phyloP scores from a whole-genome alignment of 1,140 invertebrate genomes.

The Coptotermes formosanus region DNA sequence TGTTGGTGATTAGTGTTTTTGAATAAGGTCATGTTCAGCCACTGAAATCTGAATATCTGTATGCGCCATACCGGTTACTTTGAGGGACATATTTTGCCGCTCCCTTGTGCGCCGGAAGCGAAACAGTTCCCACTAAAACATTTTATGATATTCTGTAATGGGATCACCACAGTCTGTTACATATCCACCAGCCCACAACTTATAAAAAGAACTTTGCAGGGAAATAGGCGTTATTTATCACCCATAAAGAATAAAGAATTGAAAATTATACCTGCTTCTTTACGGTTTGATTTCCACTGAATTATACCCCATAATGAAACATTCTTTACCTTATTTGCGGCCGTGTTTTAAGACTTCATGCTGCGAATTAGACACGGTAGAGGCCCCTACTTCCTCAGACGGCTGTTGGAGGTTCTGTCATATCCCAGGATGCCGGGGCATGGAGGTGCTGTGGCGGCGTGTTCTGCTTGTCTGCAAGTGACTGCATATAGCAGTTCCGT shows the following conservation, averaged over 20 bases:
- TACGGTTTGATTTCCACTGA: neutral
- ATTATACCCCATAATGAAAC: neutral
- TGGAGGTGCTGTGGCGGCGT: no score
- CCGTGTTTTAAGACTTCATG: neutral
- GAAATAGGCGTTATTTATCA: neutral
- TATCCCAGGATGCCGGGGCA: no score
- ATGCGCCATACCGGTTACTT: no score
- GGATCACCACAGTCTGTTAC: neutral
- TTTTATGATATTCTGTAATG: neutral
- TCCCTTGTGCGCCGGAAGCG: neutral
- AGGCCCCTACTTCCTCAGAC: neutral
- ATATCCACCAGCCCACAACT: neutral
- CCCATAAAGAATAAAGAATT: conserved; percentile 9
- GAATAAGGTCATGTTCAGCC: no score
- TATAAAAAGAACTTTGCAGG: neutral
- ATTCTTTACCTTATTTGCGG: neutral
- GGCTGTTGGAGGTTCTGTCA: no score
- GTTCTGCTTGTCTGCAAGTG: no score
- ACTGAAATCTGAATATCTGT: no score
- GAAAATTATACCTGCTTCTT: neutral
- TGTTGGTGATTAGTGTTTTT: no score
- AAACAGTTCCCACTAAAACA: neutral
- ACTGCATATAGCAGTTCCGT: no score
- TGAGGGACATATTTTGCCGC: no score
- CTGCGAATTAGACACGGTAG: neutral